Evolutionary conservation across 2,888 invertebrate genomes (phyloP).

Genomic region (Polydesmus complanatus): DNA sequence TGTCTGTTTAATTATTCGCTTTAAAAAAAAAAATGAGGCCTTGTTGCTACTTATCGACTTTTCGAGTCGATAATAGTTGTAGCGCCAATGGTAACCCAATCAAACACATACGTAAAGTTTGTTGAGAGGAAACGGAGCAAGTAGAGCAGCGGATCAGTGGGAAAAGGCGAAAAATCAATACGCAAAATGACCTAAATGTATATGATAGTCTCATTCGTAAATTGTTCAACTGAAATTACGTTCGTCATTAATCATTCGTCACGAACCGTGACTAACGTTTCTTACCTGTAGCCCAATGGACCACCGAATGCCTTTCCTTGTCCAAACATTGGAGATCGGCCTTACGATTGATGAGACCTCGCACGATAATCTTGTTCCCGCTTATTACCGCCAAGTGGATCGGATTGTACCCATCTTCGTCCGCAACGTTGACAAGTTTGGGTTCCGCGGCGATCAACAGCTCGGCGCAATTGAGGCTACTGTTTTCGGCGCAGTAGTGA

Average conservation of each 20-base stretch:
- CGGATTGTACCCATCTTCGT: constrained; percentile 89
- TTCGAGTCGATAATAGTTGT: not conserved
- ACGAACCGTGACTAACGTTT: too few relatives aligned
- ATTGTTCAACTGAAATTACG: too few relatives aligned
- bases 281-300: constrained; percentile 99
- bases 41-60: not conserved
- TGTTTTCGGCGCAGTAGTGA: constrained; percentile 74
- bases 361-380: constrained; percentile 63
- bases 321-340: constrained; percentile 83
- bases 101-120: not conserved
- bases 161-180: constrained; percentile 5
- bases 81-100: not conserved
- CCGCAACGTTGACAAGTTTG: constrained; percentile 65
- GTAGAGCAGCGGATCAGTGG: constrained; percentile 7
- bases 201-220: too few relatives aligned
- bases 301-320: constrained; percentile 83
- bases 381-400: constrained; percentile 90
- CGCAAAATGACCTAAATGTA: not conserved
- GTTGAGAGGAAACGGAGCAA: not conserved
- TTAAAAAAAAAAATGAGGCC: not conserved
- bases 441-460: constrained; percentile 62
- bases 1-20: not conserved
- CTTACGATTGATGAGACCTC: constrained; percentile 69
- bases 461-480: constrained; percentile 50
- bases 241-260: too few relatives aligned